Base-by-base conservation (phyloP, 1,140 invertebrate genomes). In the Frieseomelitta varia region DNA sequence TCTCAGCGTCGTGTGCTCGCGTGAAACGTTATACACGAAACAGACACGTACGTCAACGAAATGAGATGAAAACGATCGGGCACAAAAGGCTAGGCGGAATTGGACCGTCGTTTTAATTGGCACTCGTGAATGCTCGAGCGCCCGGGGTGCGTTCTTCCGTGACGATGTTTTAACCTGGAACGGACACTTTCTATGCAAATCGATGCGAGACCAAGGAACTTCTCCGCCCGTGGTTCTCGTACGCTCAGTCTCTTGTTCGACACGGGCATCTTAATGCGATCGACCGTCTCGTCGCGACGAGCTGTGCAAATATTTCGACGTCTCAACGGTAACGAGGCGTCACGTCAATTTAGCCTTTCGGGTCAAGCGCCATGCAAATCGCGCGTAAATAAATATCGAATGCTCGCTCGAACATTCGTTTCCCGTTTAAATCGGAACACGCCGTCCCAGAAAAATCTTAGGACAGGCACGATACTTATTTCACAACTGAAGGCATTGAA, bases 101-200 rank as follows among this genome's bases (percentile, higher is more conserved):
- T 85, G 51, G 75, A 88, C 85, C 79, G 76, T 69, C 83, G 76
- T 82, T 88, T 88, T 85, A 88, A 88, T 88, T 88, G 87, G 76
- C 75, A 76, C 65, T 67, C 51, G 27, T 67, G 74, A 61, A 63
- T 65, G n/a, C 67, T 53, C 8, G n/a, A 56, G 1, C 27, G 51
- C 19, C 34, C 27, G n/a, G 58, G 56, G n/a, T 75, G 58, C 76
- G 79, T 75, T 71, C 86, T 85, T 85, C 74, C 81, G 53, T 71
- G 65, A 77, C 75, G 53, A 34, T 79, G 73, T 79, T 88, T 88
- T 61, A 68, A 67, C 53, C 51, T 34, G 72, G 68, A 88, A 65
- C 68, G 76, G 75, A 88, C 76, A 88, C 83, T 88, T 88, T 88
- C 86, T 79, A 88, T 88, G 86, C 87, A 88, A 88, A 88, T 88